phyloP scores from a whole-genome alignment of 2,888 invertebrate species.

The Nasonia oneida region DNA sequence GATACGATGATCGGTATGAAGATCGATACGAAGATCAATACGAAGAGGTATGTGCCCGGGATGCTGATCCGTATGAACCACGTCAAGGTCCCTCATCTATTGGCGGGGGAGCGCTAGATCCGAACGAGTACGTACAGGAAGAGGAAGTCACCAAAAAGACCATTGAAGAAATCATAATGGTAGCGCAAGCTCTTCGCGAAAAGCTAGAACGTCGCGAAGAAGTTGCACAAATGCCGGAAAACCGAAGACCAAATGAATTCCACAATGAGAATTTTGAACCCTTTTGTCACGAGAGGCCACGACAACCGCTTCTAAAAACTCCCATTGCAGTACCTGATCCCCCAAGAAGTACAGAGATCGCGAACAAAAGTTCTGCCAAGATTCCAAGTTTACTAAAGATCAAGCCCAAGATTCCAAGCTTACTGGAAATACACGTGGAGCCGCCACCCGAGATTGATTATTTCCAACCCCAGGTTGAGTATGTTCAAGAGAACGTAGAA shows the following conservation, averaged over 20 bases:
- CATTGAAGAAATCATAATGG: constrained; percentile 55
- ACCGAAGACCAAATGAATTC: not conserved
- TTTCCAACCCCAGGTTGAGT: constrained; percentile 12
- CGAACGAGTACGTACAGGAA: constrained; percentile 24
- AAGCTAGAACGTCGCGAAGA: constrained; percentile 38
- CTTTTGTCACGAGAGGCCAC: not conserved
- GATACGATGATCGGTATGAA: not conserved
- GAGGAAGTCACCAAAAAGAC: constrained; percentile 47
- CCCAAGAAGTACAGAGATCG: not conserved
- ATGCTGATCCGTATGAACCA: not conserved
- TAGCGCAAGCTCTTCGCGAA: constrained; percentile 50
- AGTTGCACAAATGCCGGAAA: not conserved
- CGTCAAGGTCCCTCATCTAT: not conserved
- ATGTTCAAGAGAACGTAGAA: constrained; percentile 9
- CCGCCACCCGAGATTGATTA: constrained; percentile 37
- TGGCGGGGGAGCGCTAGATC: not conserved
- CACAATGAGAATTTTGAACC: not conserved
- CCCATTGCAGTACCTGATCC: not conserved
- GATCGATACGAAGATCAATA: not conserved
- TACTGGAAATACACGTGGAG: constrained; percentile 43
- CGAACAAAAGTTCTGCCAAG: not conserved
- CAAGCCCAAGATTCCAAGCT: constrained; percentile 52
- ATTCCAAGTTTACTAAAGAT: constrained; percentile 49
- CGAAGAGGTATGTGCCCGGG: not conserved
- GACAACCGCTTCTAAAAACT: not conserved